Conservation (phyloP, 1,140 invertebrate genomes). For the Pogonomyrmex barbatus region DNA sequence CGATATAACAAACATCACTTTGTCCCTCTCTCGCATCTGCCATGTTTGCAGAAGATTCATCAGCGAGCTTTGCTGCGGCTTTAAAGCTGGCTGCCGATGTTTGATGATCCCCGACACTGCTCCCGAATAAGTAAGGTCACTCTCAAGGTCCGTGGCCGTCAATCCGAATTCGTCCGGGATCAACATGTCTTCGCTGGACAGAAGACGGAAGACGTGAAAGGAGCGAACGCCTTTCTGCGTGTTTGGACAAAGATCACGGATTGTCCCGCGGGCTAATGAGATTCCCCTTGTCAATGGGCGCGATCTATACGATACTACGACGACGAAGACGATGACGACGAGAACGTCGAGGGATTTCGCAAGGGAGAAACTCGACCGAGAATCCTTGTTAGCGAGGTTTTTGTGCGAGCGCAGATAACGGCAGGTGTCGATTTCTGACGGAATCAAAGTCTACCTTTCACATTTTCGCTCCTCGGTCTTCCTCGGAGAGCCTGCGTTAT, state of each 20-base stretch:
- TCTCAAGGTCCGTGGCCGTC: slow-evolving; percentile 68
- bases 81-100: slow-evolving; percentile 51
- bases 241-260: slow-evolving; percentile 76
- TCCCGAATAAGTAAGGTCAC: slow-evolving; percentile 61
- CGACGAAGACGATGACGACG: slow-evolving; percentile 35
- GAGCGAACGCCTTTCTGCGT: slow-evolving; percentile 58
- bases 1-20: slow-evolving; percentile 53
- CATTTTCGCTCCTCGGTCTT: neutral
- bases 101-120: slow-evolving; percentile 63
- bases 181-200: slow-evolving; percentile 63
- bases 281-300: slow-evolving; percentile 72
- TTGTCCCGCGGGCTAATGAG: slow-evolving; percentile 73
- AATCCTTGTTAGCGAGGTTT: slow-evolving; percentile 71
- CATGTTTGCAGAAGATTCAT: slow-evolving; percentile 57
- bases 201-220: slow-evolving; percentile 48
- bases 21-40: neutral
- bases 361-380: slow-evolving; percentile 66
- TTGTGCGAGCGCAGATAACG: slow-evolving; percentile 60
- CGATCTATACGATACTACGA: slow-evolving; percentile 69
- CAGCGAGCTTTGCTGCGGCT: slow-evolving; percentile 56
- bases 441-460: slow-evolving; percentile 63
- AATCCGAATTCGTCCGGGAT: slow-evolving; percentile 70
- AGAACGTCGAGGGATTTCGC: slow-evolving; percentile 62
- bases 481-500: slow-evolving; percentile 6
- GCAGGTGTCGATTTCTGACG: slow-evolving; percentile 71